A percentile compares a stretch with the other conserved stretches of the same genome.
These are phyloP conservation scores for Sebastes kiyomatsui DNA, from an alignment of 2,797 vertebrate species.

Conservation along the genomic window DNA sequence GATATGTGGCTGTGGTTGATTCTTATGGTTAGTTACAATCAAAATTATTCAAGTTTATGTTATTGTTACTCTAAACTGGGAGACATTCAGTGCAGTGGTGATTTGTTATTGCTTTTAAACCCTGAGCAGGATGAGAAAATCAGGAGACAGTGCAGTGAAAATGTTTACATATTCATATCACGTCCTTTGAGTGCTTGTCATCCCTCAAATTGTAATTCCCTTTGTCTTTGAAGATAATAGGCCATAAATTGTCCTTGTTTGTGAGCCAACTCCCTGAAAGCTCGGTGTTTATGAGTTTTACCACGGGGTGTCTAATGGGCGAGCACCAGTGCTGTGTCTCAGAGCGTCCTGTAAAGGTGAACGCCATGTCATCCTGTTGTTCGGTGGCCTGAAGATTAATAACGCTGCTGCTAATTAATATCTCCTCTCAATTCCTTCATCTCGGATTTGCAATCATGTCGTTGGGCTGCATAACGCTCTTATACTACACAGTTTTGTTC, in stretches of 20 bases:
- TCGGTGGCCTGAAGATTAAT: constrained; percentile 72
- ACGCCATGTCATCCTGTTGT: constrained; percentile 62
- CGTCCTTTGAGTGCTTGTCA: constrained; percentile 79
- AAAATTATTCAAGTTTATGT: constrained; percentile 60
- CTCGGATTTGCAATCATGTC: constrained; percentile 50
- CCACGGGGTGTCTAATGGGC: constrained; percentile 72
- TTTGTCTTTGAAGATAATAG: constrained; percentile 85
- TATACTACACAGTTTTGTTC: constrained; percentile 10
- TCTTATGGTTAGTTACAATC: constrained; percentile 58
- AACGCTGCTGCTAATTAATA: constrained; percentile 77
- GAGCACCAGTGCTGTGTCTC: constrained; percentile 44
- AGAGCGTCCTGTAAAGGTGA: constrained; percentile 80
- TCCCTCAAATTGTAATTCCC: constrained; percentile 81
- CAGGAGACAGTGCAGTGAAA: constrained; percentile 43
- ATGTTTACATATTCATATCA: constrained; percentile 81
- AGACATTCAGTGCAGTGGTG: constrained; percentile 50
- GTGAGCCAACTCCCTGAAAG: constrained; percentile 79
- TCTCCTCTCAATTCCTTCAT: constrained; percentile 71
- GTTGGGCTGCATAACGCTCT: constrained; percentile 28
- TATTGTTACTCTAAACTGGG: constrained; percentile 47
- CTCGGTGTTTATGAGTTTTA: constrained; percentile 79
- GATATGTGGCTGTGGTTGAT: constrained; percentile 29
- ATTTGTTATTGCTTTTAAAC: constrained; percentile 70
- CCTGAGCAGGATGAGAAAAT: constrained; percentile 59
- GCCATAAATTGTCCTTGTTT: constrained; percentile 86